phyloP scores from a whole-genome alignment of 2,888 invertebrate genomes.

The Lycocerus yunnanus region DNA sequence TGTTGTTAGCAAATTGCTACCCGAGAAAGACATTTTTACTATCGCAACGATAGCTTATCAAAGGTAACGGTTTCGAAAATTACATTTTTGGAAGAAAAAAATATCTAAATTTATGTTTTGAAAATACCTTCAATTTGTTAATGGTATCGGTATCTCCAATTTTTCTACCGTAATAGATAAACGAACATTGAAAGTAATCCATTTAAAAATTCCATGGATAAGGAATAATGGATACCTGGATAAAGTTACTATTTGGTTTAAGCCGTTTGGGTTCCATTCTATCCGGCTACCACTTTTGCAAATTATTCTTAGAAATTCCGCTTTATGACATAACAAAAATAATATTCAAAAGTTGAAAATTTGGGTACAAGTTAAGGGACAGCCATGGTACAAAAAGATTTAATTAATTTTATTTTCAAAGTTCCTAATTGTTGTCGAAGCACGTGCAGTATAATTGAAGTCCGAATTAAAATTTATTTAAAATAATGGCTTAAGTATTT shows the following conservation, averaged over 20 bases:
- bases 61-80: not conserved
- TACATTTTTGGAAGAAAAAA: not conserved
- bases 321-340: not conserved
- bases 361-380: too few relatives aligned
- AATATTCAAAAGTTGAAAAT: too few relatives aligned
- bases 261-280: not conserved
- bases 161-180: not conserved
- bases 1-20: not conserved
- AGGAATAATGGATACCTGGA: not conserved
- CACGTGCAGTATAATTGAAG: not conserved
- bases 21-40: not conserved
- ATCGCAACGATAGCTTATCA: not conserved
- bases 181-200: not conserved
- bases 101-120: not conserved
- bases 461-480: not conserved
- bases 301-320: not conserved
- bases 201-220: not conserved
- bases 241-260: not conserved
- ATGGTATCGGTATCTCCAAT: not conserved
- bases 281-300: not conserved
- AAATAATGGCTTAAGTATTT: not conserved
- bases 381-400: not conserved
- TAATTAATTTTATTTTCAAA: not conserved
- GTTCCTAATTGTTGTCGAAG: not conserved
- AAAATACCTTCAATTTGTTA: not conserved